These are phyloP conservation scores for Ectemnius continuus DNA, from an alignment of 2,888 invertebrate genomes.

Conservation along the genomic window DNA sequence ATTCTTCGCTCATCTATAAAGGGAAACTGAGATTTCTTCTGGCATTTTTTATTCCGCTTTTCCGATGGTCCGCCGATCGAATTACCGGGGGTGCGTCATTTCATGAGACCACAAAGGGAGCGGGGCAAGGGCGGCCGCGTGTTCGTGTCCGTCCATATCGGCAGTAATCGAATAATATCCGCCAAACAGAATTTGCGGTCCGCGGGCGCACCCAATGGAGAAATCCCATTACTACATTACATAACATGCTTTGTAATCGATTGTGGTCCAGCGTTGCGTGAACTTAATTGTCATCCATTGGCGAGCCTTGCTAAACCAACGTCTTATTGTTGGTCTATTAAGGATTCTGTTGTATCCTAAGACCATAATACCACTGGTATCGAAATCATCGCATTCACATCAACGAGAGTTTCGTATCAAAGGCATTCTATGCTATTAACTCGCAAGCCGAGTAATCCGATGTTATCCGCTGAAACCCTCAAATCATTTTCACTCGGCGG, in stretches of 20 bases:
- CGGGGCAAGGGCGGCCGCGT: not conserved
- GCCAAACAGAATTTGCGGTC: conserved; percentile 42
- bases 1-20: too few relatives aligned
- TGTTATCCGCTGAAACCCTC: too few relatives aligned
- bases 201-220: conserved; percentile 20
- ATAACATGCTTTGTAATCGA: conserved; percentile 25
- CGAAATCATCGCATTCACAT: too few relatives aligned
- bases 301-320: too few relatives aligned
- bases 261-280: conserved; percentile 10
- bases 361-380: too few relatives aligned
- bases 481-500: too few relatives aligned
- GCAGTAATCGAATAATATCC: conserved; percentile 42
- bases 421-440: too few relatives aligned
- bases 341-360: too few relatives aligned
- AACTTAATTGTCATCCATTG: conserved; percentile 10
- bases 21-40: too few relatives aligned
- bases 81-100: conserved; percentile 22
- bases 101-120: conserved; percentile 21
- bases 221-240: conserved; percentile 37
- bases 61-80: conserved; percentile 6
- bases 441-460: too few relatives aligned
- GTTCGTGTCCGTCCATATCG: conserved; percentile 10
- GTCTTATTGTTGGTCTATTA: too few relatives aligned
- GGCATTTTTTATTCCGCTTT: conserved; percentile 3
- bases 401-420: too few relatives aligned